phyloP scores from a whole-genome alignment of 2,888 invertebrate species.

The Tholera decimalis region DNA sequence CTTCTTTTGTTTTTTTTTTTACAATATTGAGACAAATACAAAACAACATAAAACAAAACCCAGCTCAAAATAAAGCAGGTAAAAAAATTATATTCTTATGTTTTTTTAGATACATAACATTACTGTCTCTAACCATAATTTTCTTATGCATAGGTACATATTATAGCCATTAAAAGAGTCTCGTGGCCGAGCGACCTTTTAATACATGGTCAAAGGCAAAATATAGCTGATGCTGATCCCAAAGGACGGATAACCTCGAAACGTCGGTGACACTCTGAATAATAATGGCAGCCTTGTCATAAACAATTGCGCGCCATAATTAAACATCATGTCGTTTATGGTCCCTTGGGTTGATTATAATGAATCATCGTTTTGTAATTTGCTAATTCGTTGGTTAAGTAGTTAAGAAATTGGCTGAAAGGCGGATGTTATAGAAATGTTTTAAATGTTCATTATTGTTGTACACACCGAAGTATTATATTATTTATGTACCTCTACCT shows the following conservation, averaged over 20 bases:
- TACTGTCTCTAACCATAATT: not conserved
- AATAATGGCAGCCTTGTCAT: slow-evolving; percentile 63
- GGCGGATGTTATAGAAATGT: not conserved
- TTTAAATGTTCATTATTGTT: too few species aligned
- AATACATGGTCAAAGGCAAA: slow-evolving; percentile 23
- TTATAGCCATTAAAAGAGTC: not conserved
- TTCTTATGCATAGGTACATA: not conserved
- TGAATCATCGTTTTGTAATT: slow-evolving; percentile 43
- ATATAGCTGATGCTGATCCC: slow-evolving; percentile 37
- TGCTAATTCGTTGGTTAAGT: not conserved
- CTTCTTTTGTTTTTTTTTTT: too few species aligned
- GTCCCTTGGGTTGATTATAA: slow-evolving; percentile 42
- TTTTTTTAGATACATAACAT: too few species aligned
- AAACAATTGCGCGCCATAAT: slow-evolving; percentile 56
- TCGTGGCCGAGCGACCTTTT: slow-evolving; percentile 32
- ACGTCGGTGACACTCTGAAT: slow-evolving; percentile 55
- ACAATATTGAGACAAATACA: too few species aligned
- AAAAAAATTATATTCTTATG: too few species aligned
- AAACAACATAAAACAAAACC: too few species aligned
- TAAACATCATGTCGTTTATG: slow-evolving; percentile 34
- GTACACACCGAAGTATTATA: too few species aligned
- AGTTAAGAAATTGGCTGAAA: slow-evolving; percentile 5
- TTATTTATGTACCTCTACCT: too few species aligned
- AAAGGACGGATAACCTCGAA: slow-evolving; percentile 53
- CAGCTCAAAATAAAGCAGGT: too few species aligned